Base-by-base conservation (phyloP, 2,797 vertebrate species). In the Psittacula echo region DNA sequence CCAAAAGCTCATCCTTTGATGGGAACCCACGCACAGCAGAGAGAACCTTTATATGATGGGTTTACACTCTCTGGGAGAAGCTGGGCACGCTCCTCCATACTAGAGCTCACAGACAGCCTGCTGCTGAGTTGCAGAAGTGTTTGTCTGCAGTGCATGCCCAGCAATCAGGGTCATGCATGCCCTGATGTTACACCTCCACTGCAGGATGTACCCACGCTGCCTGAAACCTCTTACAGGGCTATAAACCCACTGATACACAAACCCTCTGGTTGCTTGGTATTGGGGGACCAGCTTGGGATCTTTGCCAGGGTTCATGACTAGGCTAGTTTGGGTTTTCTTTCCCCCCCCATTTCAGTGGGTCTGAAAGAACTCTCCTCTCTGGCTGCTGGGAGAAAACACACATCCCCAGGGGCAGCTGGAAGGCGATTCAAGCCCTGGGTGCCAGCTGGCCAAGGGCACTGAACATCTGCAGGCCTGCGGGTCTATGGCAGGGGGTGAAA, bases 251-350 rank as follows among this genome's bases (percentile, higher is more conserved):
- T 4, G 48, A 47, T 0, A 7, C 0, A 16, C 45, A 86, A 53
- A 86, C 12, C 21, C 0, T 1, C 65, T 64, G 66, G 16, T 7
- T 75, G 62, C 45, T 61, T 13, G 1, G 26, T 27, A 18, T 17
- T 19, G 32, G 51, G 51, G 60, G 37, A 82, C 41, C 44, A 67
- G 10, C 8, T 27, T 0, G 3, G 34, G 37, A 78, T 61, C 32
- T 47, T 65, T 1, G 1, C 9, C 0, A 0, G n/a, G n/a, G 22
- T 2, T 51, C 37, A 34, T 7, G 13, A 10, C 44, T 9, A 26
- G 71, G 20, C 22, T 30, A 27, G 3, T n/a, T 12, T 34, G 29
- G 34, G 1, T 11, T 6, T 39, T 12, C 29, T 41, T 30, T 7
- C 5, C 8, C 15, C 26, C n/a, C 16, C 3, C 5, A 23, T 60